Conservation (phyloP, 2,888 invertebrate genomes). For the Acanthosepion pharaonis region DNA sequence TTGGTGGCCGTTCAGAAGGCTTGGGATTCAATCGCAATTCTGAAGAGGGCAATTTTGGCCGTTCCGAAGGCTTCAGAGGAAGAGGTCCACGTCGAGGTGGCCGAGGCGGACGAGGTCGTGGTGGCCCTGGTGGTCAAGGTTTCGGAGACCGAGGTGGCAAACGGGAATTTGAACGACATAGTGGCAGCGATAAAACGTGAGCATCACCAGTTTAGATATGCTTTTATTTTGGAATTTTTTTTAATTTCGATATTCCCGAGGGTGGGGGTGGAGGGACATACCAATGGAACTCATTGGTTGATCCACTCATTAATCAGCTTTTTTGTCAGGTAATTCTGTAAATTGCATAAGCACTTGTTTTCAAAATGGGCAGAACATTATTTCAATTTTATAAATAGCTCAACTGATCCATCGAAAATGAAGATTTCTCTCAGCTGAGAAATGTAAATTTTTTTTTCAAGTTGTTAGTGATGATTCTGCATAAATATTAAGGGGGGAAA, state of each 20-base stretch:
- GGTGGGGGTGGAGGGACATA: no score
- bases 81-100: slow-evolving; percentile 58
- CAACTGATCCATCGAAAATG: no score
- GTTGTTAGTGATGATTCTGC: no score
- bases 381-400: no score
- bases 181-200: slow-evolving; percentile 94
- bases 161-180: slow-evolving; percentile 94
- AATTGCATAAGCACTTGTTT: not conserved
- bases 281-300: no score
- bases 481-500: no score
- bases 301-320: no score
- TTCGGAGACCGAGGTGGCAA: slow-evolving; percentile 83
- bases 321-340: not conserved
- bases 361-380: no score
- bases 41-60: slow-evolving; percentile 43
- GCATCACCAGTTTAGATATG: slow-evolving; percentile 63
- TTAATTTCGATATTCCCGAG: no score
- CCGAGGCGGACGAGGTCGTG: slow-evolving; percentile 57
- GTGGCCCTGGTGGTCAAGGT: slow-evolving; percentile 57
- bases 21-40: slow-evolving; percentile 44
- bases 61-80: slow-evolving; percentile 44
- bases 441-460: no score
- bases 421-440: no score
- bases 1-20: slow-evolving; percentile 39
- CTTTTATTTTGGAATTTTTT: no score